Base-by-base conservation (phyloP, 2,888 invertebrate genomes). In the Philhelius pedissequus region DNA sequence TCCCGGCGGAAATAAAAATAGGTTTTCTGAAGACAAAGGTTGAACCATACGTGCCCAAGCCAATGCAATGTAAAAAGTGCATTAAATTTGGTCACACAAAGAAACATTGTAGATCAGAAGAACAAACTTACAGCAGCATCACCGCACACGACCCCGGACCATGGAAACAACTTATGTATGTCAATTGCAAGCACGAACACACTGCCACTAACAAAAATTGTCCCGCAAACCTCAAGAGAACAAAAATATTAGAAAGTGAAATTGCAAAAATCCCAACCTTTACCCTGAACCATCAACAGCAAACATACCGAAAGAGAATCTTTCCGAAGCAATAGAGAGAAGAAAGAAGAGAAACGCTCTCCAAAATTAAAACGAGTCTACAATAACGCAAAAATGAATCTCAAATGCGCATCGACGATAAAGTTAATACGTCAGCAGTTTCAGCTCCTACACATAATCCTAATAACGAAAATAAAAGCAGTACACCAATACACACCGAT, bases 31-130 rank as follows among this genome's bases (percentile, higher is more conserved):
- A 62, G 7, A 45, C 64, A n/a, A 71, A 71, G 35, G 71, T 78
- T 11, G 71, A 60, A 9, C 48, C 48, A 13, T 69, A 78, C 13
- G 13, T 78, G 3, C 78, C 71, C 25, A 64, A 71, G 20, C 71
- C 73, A 13, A 71, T 78, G 71, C 78, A 73, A 45, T 79, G 58
- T 43, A 73, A 79, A 73, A 66, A 56, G 11, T 79, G 73, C 22
- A 15, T 54, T 18, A 52, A 15, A 45, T 52, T 62, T 32, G 77
- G 77, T 0, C 77, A 71, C 22, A 78, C 77, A 4, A 62, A 77
- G 32, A 77, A 71, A 11, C 58, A 60, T 6, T 78, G 60, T 5
- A 43, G 52, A 15, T 27, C 54, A 15, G 32, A 54, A 20, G 5
- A 52, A 30, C 30, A 50, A 25, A 25, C 25, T n/a, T 50, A 25